These are phyloP conservation scores for Phrynocephalus versicolor DNA, from an alignment of 2,113 vertebrate genomes.

Conservation along the genomic window DNA sequence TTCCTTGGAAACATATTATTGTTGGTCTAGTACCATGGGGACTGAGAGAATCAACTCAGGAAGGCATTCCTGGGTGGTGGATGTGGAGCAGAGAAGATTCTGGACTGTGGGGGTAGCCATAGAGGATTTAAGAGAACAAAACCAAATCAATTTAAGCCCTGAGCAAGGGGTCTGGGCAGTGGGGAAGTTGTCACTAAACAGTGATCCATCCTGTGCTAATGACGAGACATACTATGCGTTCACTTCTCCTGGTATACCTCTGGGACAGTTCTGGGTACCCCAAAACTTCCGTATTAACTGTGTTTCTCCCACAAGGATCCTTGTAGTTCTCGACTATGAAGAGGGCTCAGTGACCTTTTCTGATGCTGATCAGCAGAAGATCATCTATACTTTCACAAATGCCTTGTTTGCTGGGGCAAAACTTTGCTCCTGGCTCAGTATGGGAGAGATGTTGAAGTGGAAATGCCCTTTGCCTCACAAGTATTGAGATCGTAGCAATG, in stretches of 20 bases:
- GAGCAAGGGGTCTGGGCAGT: not conserved
- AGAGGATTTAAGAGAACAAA: not conserved
- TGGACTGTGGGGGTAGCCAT: constrained; percentile 5
- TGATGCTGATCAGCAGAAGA: not conserved
- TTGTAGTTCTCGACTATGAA: not conserved
- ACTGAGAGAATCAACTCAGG: not conserved
- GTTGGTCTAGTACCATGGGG: not conserved
- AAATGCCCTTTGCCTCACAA: not conserved
- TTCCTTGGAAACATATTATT: not conserved
- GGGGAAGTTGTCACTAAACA: not conserved
- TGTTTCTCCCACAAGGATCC: not conserved
- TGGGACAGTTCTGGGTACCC: no score
- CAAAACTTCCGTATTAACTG: no score
- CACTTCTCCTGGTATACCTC: not conserved
- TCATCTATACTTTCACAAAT: not conserved
- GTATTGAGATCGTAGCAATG: no score
- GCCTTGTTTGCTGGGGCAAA: not conserved
- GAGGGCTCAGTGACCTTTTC: not conserved
- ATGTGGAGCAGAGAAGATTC: not conserved
- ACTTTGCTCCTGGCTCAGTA: not conserved
- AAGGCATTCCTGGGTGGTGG: not conserved
- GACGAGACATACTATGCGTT: not conserved
- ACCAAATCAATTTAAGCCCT: not conserved
- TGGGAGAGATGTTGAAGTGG: not conserved
- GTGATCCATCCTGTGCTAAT: no score